phyloP scores from a whole-genome alignment of 2,888 invertebrate species.

The Coremacera marginata region DNA sequence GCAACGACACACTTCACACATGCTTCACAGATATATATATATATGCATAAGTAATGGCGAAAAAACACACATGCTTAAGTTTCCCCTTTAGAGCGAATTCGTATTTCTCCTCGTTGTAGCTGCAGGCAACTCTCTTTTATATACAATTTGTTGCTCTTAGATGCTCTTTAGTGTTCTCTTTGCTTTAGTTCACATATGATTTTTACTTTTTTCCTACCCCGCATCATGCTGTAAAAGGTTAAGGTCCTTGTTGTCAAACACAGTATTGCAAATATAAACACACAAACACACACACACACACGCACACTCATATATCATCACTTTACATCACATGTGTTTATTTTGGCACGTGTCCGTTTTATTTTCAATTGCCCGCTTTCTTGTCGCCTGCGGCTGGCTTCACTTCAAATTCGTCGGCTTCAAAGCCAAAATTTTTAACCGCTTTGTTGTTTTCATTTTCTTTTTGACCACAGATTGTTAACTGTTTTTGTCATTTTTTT shows the following conservation, averaged over 20 bases:
- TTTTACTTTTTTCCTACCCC: neutral
- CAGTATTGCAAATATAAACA: neutral
- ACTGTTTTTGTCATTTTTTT: conserved; percentile 40
- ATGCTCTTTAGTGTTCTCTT: neutral
- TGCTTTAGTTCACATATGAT: neutral
- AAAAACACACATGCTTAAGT: neutral
- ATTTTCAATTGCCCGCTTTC: conserved; percentile 9
- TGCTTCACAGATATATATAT: no score
- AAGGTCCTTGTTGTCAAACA: neutral
- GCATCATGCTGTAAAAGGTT: neutral
- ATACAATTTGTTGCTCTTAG: conserved; percentile 26
- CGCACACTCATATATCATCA: neutral
- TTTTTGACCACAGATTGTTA: neutral
- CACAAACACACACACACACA: neutral
- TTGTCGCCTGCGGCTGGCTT: neutral
- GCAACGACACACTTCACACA: no score
- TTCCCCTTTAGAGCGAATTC: conserved; percentile 9
- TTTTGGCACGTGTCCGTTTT: neutral
- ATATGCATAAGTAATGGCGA: neutral
- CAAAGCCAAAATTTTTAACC: conserved; percentile 13
- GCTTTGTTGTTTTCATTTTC: neutral
- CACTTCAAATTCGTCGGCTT: neutral
- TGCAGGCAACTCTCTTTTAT: neutral
- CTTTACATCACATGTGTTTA: conserved; percentile 7
- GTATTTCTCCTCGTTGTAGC: conserved; percentile 6